phyloP scores from a whole-genome alignment of 2,797 vertebrate species.

The Threskiornis aethiopicus region DNA sequence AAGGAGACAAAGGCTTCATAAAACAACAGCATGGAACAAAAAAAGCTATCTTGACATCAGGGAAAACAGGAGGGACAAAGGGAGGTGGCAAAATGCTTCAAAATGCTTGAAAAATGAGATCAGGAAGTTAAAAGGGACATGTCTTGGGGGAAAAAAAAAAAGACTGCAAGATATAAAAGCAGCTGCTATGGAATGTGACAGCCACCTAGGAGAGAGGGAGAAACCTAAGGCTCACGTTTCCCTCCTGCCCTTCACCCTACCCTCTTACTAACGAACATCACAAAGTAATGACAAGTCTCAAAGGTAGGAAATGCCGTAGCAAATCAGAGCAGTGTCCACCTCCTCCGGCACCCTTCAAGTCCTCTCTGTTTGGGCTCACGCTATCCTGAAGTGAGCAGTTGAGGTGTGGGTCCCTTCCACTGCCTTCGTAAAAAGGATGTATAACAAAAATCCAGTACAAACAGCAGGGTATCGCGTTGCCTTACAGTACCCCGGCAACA shows the following conservation, averaged over 20 bases:
- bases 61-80: constrained; percentile 5
- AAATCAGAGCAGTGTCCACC: neutral
- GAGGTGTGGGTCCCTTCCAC: neutral
- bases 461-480: neutral
- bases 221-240: neutral
- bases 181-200: neutral
- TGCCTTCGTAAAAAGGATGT: neutral
- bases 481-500: neutral
- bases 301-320: neutral
- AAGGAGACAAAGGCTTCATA: constrained; percentile 25
- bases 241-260: neutral
- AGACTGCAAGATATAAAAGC: neutral
- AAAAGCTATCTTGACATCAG: neutral
- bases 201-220: neutral
- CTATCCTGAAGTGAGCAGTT: fast-evolving
- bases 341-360: neutral
- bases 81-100: neutral
- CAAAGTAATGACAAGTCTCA: neutral
- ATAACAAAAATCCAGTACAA: neutral
- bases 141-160: neutral
- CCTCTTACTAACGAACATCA: neutral
- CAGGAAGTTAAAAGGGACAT: neutral
- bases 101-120: neutral
- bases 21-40: constrained; percentile 8
- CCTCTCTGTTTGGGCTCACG: neutral